Evolutionary conservation across 2,113 vertebrate species (phyloP), one percentile per base, ranked within the genome.

Genomic region (Ailuropoda melanoleuca): DNA sequence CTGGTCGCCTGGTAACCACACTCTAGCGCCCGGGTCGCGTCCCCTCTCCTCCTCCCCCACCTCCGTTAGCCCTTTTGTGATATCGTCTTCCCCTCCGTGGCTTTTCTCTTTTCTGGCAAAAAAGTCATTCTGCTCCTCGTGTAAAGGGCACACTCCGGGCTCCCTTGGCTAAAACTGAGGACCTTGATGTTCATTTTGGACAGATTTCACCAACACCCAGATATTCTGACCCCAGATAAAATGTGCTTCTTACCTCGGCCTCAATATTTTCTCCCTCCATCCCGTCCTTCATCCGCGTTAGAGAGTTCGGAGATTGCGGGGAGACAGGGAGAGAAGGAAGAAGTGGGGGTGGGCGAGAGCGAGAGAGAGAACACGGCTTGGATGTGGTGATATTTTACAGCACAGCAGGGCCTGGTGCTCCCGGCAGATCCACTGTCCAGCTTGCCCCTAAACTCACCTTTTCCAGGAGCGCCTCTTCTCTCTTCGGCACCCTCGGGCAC

Each of bases 1-100:
- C 39, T 60, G 93, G 98, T 97, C 97, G 96, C 98, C 82, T 74
- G 77, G 97, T 68, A 98, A 98, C 97, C 95, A 81, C 37, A 64
- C 88, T 91, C 55, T 39, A 46, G 77, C 9, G 88, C 85, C 2
- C 0, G 53, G 8, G 72, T 97, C 82, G 46, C 12, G 72, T 86
- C 31, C 21, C 53, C 10, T 75, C 68, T 68, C 8, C 43, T 77
- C 89, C 94, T 77, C 81, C 96, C 72, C 94, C 90, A 72, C 56
- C 64, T 75, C 84, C 17, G 39, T 84, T 93, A 93, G 86, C 86
- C 93, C 89, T 97, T 97, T 97, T 97, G 91, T 95, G 96, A 91
- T 53, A 72, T 55, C 12, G 12, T 89, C 56, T 37, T 77, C 56
- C 66, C 39, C 17, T 37, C 77, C 3, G 3, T 1, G 6, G 62